Percentiles rank a stretch among this genome's conserved stretches.
Evolutionary conservation across 2,113 vertebrate species (phyloP).

Genomic region (Xerus inauris): DNA sequence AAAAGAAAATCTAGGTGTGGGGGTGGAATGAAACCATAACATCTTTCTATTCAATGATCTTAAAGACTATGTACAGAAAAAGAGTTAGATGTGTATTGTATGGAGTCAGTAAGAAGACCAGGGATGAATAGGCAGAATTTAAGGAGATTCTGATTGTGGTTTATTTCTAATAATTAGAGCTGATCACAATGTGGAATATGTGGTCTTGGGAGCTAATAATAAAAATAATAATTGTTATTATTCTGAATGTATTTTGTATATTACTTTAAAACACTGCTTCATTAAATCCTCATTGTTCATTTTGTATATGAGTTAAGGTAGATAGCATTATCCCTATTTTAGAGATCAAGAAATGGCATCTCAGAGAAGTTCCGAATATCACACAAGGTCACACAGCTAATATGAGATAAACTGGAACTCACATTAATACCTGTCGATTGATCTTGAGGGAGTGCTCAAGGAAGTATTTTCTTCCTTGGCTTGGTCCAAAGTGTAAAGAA

Average conservation of each 20-base stretch:
- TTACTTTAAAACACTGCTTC: background rate
- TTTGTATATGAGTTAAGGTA: background rate
- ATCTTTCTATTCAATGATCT: slow-evolving; percentile 24
- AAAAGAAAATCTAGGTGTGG: slow-evolving; percentile 40
- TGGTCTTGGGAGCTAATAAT: background rate
- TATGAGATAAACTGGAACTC: background rate
- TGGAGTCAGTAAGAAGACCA: background rate
- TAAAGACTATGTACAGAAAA: slow-evolving; percentile 4
- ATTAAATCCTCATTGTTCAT: background rate
- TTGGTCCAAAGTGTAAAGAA: slow-evolving; percentile 22
- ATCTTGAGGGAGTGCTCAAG: background rate
- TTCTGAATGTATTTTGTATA: slow-evolving; percentile 19
- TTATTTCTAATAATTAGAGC: slow-evolving; percentile 28
- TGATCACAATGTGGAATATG: background rate
- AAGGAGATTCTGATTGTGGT: background rate
- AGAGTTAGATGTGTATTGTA: background rate
- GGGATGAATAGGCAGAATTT: background rate
- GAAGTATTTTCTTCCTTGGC: slow-evolving; percentile 33
- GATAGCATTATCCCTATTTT: background rate
- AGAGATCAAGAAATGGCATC: background rate
- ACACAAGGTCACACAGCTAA: background rate
- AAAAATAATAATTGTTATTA: background rate
- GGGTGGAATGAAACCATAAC: background rate
- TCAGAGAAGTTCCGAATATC: slow-evolving; percentile 19
- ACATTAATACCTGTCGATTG: slow-evolving; percentile 1